phyloP scores from a whole-genome alignment of 1,140 invertebrate species.

The Drosophila gunungcola region DNA sequence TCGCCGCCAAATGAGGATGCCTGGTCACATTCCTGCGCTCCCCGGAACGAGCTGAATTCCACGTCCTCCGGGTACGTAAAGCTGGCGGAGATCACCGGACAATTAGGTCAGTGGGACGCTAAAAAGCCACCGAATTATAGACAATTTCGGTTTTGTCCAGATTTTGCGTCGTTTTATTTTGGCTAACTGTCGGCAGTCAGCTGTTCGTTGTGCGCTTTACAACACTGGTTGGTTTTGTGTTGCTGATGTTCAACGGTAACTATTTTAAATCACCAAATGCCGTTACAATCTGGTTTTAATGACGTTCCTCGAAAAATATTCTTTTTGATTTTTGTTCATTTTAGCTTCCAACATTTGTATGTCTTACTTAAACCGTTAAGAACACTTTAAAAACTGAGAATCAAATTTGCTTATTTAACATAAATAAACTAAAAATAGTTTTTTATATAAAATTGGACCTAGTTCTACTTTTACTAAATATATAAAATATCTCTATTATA shows the following conservation, averaged over 20 bases:
- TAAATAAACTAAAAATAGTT: too few species aligned
- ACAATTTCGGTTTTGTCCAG: conserved; percentile 20
- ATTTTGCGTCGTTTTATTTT: conserved; percentile 38
- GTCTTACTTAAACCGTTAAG: too few species aligned
- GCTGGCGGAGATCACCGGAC: conserved; percentile 9
- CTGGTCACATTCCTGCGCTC: conserved; percentile 27
- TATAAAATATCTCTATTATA: too few species aligned
- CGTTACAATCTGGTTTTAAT: not conserved
- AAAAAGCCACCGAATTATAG: conserved; percentile 11
- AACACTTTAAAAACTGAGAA: too few species aligned
- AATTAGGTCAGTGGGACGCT: conserved; percentile 8
- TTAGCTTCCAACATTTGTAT: too few species aligned
- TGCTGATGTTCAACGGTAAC: conserved; percentile 8
- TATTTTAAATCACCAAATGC: not conserved
- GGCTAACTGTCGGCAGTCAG: conserved; percentile 27
- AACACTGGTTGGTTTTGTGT: conserved; percentile 24
- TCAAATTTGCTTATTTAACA: too few species aligned
- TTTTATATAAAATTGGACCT: too few species aligned
- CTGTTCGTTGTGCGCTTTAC: conserved; percentile 25
- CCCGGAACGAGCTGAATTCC: conserved; percentile 1
- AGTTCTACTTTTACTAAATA: too few species aligned
- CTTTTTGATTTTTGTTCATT: not conserved
- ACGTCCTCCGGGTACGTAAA: not conserved
- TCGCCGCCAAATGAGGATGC: conserved; percentile 24
- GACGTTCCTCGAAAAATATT: not conserved